These are phyloP conservation scores for Oophaga pumilio DNA, from an alignment of 2,113 vertebrate species.

Conservation along the genomic window DNA sequence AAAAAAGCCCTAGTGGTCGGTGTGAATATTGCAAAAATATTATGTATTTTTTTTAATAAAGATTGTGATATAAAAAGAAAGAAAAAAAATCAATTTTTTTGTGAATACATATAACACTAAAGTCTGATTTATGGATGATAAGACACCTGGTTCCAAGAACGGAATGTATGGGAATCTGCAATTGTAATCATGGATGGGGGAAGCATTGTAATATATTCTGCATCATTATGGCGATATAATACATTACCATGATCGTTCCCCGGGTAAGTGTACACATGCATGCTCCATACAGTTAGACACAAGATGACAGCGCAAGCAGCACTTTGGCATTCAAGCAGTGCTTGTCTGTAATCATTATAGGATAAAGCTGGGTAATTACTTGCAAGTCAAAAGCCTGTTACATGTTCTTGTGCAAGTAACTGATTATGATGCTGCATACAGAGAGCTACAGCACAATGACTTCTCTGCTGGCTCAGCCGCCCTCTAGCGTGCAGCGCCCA, in stretches of 20 bases:
- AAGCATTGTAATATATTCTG: not conserved
- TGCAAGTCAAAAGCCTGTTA: slow-evolving; percentile 1
- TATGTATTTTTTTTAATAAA: too few species aligned
- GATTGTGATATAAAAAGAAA: too few species aligned
- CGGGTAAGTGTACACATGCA: not conserved
- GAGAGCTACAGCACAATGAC: slow-evolving; percentile 27
- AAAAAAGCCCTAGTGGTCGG: too few species aligned
- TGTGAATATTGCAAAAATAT: too few species aligned
- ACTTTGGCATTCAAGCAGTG: not conserved
- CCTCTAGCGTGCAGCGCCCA: slow-evolving; percentile 86
- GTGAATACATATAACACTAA: too few species aligned
- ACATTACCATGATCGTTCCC: not conserved
- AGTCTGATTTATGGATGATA: too few species aligned
- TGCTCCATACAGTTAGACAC: not conserved
- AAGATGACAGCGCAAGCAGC: not conserved
- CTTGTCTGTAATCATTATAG: slow-evolving; percentile 12
- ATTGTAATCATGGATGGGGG: too few species aligned
- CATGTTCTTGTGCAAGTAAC: slow-evolving; percentile 47
- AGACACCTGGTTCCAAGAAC: too few species aligned
- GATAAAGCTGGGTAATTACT: slow-evolving; percentile 42
- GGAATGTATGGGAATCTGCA: too few species aligned
- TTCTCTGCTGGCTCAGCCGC: slow-evolving; percentile 78
- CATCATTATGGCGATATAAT: not conserved
- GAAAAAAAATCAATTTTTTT: too few species aligned
- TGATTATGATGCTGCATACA: slow-evolving; percentile 53